Percentiles rank a stretch among this genome's conserved stretches.
Evolutionary conservation across 2,888 invertebrate genomes (phyloP).

Genomic region (Nymphalis c-album): DNA sequence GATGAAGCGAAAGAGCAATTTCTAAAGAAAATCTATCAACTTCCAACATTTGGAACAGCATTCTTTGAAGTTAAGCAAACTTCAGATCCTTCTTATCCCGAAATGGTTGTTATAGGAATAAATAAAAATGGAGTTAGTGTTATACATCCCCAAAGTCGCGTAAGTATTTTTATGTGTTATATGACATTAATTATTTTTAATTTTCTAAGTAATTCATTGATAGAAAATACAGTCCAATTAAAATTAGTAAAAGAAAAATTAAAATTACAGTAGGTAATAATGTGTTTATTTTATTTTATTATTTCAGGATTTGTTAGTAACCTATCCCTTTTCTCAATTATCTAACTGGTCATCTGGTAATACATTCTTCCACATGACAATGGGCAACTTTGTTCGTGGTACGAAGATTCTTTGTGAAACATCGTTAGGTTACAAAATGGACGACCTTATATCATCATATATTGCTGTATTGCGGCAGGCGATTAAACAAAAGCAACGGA

Average conservation of each 20-base stretch:
- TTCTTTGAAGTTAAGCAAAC: constrained; percentile 97
- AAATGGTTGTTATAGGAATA: constrained; percentile 92
- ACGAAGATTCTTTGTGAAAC: constrained; percentile 95
- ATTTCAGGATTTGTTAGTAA: constrained; percentile 88
- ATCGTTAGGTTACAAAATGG: constrained; percentile 97
- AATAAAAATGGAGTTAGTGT: constrained; percentile 95
- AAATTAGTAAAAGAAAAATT: not conserved
- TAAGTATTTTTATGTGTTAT: constrained; percentile 56
- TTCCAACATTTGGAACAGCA: constrained; percentile 96
- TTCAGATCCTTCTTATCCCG: constrained; percentile 92
- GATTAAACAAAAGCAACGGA: constrained; percentile 53
- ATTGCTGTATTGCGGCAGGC: constrained; percentile 81
- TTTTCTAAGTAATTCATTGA: too few relatives aligned
- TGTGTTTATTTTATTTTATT: constrained; percentile 1
- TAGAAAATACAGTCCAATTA: not conserved
- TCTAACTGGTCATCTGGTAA: constrained; percentile 98
- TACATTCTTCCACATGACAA: constrained; percentile 96
- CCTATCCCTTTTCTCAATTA: constrained; percentile 92
- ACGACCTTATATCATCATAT: constrained; percentile 96
- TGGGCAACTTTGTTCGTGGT: constrained; percentile 96
- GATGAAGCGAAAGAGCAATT: constrained; percentile 92
- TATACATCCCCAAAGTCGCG: constrained; percentile 93
- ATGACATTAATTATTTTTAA: too few relatives aligned
- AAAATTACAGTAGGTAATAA: not conserved
- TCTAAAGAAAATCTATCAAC: constrained; percentile 86